A percentile compares a stretch with the other conserved stretches of the same genome.
Conservation (phyloP, 2,113 vertebrate species). For the Pluvianellus socialis region DNA sequence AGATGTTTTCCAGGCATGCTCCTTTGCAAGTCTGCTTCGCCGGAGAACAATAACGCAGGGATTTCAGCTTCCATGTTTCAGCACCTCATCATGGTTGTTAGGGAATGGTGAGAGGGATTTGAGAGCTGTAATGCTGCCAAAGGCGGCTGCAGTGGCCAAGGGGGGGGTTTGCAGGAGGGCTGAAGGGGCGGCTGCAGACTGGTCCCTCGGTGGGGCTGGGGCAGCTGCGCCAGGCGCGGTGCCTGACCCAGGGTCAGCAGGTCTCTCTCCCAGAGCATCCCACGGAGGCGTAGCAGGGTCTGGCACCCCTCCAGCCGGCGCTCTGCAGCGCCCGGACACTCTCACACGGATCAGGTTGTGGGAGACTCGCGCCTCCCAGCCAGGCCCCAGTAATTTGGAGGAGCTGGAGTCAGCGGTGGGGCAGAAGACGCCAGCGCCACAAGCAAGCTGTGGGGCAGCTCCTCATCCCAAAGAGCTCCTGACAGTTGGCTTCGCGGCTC, state of each 20-base stretch:
- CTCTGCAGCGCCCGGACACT: background rate
- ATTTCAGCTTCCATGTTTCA: background rate
- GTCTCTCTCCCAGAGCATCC: background rate
- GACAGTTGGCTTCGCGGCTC: background rate
- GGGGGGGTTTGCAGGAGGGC: background rate
- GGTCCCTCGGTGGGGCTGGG: background rate
- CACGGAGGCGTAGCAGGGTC: background rate
- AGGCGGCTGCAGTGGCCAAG: background rate
- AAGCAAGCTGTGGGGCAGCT: background rate
- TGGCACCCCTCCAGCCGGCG: background rate
- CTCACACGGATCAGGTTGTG: background rate
- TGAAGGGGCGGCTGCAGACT: background rate
- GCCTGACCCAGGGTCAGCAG: background rate
- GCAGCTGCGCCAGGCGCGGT: constrained; percentile 11
- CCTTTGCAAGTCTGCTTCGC: background rate
- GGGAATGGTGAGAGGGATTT: background rate
- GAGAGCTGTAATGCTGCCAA: constrained; percentile 18
- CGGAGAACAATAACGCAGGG: background rate
- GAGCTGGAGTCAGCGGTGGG: background rate
- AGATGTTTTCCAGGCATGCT: constrained; percentile 60
- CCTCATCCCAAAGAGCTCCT: background rate
- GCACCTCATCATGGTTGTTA: constrained; percentile 7
- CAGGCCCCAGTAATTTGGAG: background rate
- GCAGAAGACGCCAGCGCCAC: background rate
- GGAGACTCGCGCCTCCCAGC: background rate